Percentiles rank a stretch among this genome's conserved stretches.
Evolutionary conservation across 1,140 invertebrate genomes (phyloP).

Genomic region (Popillia japonica): DNA sequence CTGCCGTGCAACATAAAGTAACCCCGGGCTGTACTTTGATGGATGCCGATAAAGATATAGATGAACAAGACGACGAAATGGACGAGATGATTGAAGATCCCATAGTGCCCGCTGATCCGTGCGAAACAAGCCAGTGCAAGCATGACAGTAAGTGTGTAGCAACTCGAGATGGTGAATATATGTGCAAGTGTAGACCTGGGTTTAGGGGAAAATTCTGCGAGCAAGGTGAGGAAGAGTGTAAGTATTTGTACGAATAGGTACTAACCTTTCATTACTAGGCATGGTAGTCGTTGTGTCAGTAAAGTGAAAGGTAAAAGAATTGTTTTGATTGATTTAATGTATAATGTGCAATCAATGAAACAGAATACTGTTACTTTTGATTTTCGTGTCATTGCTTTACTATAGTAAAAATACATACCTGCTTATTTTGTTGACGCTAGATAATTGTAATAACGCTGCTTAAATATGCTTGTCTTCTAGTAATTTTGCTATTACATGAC

Average conservation of each 20-base stretch:
- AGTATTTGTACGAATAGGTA: constrained; percentile 51
- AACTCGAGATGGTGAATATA: constrained; percentile 78
- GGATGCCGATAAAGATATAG: constrained; percentile 70
- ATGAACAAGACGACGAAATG: constrained; percentile 61
- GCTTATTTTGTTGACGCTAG: too few species aligned
- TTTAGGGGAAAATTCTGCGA: constrained; percentile 93
- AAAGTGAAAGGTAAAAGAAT: neutral
- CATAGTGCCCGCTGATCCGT: constrained; percentile 70
- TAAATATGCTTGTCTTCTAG: too few species aligned
- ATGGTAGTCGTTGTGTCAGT: constrained; percentile 26
- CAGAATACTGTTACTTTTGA: too few species aligned
- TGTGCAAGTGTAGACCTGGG: constrained; percentile 86
- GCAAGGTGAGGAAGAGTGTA: constrained; percentile 73
- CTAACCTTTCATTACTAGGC: constrained; percentile 40
- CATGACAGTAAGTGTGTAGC: constrained; percentile 88
- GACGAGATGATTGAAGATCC: constrained; percentile 53
- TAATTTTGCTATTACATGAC: too few species aligned
- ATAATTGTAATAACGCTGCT: too few species aligned
- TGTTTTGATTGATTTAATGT: neutral
- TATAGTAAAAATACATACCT: too few species aligned
- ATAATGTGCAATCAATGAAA: too few species aligned
- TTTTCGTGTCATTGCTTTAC: too few species aligned
- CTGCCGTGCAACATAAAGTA: constrained; percentile 84
- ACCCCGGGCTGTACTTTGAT: constrained; percentile 76
- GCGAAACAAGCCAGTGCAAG: constrained; percentile 83